Conservation (phyloP, 2,113 vertebrate genomes). For the Orycteropus afer region DNA sequence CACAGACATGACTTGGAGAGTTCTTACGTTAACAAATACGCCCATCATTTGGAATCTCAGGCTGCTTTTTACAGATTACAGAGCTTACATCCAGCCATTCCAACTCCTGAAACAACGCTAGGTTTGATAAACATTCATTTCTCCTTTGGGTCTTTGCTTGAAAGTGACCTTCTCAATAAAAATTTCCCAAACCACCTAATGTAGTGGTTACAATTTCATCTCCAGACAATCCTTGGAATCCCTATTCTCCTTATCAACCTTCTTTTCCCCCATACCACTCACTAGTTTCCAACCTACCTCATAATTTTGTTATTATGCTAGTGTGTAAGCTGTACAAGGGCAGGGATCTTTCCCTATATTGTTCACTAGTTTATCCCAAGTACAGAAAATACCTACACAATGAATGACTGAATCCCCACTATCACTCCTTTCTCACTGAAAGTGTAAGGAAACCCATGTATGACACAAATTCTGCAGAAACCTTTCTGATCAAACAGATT, state of each 20-base stretch:
- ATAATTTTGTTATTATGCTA: background rate
- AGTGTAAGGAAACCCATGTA: background rate
- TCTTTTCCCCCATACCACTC: background rate
- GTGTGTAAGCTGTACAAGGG: background rate
- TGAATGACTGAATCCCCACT: background rate
- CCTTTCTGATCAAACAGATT: background rate
- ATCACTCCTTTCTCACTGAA: background rate
- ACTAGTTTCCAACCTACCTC: background rate
- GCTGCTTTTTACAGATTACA: background rate
- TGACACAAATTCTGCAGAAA: background rate
- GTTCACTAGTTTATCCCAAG: background rate
- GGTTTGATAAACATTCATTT: background rate
- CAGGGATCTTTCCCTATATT: background rate
- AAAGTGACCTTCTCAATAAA: background rate
- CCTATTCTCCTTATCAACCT: background rate
- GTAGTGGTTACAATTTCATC: background rate
- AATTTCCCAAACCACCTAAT: background rate
- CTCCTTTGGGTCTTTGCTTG: background rate
- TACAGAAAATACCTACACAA: background rate
- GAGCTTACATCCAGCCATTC: background rate
- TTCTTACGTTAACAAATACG: background rate
- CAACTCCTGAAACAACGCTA: background rate
- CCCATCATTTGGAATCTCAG: background rate
- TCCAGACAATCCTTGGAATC: background rate
- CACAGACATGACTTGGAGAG: rapidly evolving